Base-by-base conservation (phyloP, 2,797 vertebrate species). In the Neomorphus geoffroyi region DNA sequence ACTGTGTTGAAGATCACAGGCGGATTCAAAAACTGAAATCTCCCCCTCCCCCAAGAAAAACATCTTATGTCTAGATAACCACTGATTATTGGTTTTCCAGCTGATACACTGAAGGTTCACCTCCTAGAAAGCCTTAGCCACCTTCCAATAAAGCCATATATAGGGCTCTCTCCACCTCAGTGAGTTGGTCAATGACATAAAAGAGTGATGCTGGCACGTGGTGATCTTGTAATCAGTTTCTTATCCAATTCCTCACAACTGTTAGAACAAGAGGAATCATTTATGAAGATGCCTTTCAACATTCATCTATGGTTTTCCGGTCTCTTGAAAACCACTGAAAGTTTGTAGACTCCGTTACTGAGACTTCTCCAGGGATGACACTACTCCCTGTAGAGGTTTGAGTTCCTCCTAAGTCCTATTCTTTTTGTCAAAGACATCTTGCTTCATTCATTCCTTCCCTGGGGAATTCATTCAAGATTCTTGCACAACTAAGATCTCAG, bases 401-500 rank as follows among this genome's bases (percentile, higher is more conserved):
- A 93, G 48, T 18, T 92, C 75, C 41, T 96, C 61, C 61, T n/a
- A 61, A 72, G 67, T 70, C 30, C 46, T 33, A 1, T 43, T 92
- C 39, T 27, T 86, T 84, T 75, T 35, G 79, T 83, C 48, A 69
- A 88, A 95, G 75, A 80, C 75, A 88, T 96, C 79, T 96, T 95
- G 93, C 65, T 95, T 94, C 54, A 78, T 72, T 92, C n/a, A 23
- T 83, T 80, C 69, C 35, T 85, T 85, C 94, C 87, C 89, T 30
- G 35, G 87, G 85, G 81, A 96, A 72, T 66, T 93, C 50, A 62
- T 86, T 95, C 24, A 90, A 89, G 89, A 83, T 65, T 90, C 72
- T 96, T 96, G 81, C 95, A 95, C 72, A 96, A 95, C 54, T 48
- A 61, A 78, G 35, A 74, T 80, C 89, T 90, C 72, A 80, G 72